A percentile compares a stretch with the other conserved stretches of the same genome.
Conservation (phyloP, 2,113 vertebrate genomes). For the Lasiurus borealis region DNA sequence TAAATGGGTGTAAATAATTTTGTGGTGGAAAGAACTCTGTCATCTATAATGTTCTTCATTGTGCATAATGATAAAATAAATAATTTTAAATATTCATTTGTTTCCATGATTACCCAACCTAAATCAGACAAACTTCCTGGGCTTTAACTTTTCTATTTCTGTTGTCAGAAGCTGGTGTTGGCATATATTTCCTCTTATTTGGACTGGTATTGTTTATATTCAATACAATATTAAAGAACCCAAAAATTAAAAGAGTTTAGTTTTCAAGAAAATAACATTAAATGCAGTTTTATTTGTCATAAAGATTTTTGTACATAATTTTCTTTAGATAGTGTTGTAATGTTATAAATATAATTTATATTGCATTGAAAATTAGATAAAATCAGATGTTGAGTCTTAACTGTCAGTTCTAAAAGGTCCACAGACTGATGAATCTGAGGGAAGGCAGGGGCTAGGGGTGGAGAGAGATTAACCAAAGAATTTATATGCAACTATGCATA, state of each 20-base stretch:
- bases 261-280: conserved; percentile 66
- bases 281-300: conserved; percentile 76
- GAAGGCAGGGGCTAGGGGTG: no score
- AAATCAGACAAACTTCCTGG: conserved; percentile 55
- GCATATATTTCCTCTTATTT: conserved; percentile 41
- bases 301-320: conserved; percentile 73
- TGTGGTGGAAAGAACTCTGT: conserved; percentile 82
- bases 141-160: conserved; percentile 32
- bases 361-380: conserved; percentile 71
- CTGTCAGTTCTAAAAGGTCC: not conserved
- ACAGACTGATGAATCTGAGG: no score
- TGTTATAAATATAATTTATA: conserved; percentile 76
- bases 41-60: conserved; percentile 86
- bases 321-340: conserved; percentile 64
- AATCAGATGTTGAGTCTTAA: conserved; percentile 12
- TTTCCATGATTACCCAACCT: conserved; percentile 73
- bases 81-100: conserved; percentile 86
- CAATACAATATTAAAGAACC: conserved; percentile 58
- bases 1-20: conserved; percentile 89
- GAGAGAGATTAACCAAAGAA: no score
- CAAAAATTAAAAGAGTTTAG: not conserved
- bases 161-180: conserved; percentile 51
- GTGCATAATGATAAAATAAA: conserved; percentile 88
- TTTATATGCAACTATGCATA: no score
- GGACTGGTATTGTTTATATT: conserved; percentile 43